Evolutionary conservation across 2,888 invertebrate species (phyloP).

Genomic region (Nymphalis urticae): DNA sequence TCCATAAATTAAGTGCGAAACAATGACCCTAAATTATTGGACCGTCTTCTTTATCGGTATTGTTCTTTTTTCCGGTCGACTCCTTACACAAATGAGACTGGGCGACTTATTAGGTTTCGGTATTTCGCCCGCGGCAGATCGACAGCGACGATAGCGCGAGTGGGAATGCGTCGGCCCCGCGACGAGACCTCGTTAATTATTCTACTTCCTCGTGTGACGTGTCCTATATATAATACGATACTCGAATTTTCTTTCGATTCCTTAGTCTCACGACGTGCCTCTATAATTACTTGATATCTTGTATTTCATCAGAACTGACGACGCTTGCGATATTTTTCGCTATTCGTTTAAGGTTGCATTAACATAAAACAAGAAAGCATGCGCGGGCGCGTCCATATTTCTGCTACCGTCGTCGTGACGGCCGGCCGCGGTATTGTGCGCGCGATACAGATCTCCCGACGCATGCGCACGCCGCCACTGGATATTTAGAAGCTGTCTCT

Average conservation of each 20-base stretch:
- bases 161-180: slow-evolving; percentile 44
- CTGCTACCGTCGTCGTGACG: slow-evolving; percentile 78
- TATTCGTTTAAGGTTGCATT: slow-evolving; percentile 70
- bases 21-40: slow-evolving; percentile 81
- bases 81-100: slow-evolving; percentile 79
- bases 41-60: slow-evolving; percentile 76
- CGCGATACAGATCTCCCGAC: slow-evolving; percentile 77
- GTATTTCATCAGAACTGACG: slow-evolving; percentile 63
- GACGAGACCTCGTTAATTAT: slow-evolving; percentile 64
- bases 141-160: slow-evolving; percentile 66
- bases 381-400: slow-evolving; percentile 76
- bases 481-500: slow-evolving; percentile 79
- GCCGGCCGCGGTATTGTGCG: slow-evolving; percentile 73
- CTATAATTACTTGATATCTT: slow-evolving; percentile 54
- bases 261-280: slow-evolving; percentile 1
- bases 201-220: slow-evolving; percentile 59
- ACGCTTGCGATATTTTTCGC: slow-evolving; percentile 63
- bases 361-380: slow-evolving; percentile 78
- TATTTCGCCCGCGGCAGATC: slow-evolving; percentile 72
- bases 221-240: slow-evolving; percentile 22
- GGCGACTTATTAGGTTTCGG: slow-evolving; percentile 78
- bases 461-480: slow-evolving; percentile 69
- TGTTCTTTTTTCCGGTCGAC: slow-evolving; percentile 67
- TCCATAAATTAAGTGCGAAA: slow-evolving; percentile 79
- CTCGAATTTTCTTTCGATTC: slow-evolving; percentile 19